Conservation (phyloP, 2,113 vertebrate species). For the Labeo rohita region DNA sequence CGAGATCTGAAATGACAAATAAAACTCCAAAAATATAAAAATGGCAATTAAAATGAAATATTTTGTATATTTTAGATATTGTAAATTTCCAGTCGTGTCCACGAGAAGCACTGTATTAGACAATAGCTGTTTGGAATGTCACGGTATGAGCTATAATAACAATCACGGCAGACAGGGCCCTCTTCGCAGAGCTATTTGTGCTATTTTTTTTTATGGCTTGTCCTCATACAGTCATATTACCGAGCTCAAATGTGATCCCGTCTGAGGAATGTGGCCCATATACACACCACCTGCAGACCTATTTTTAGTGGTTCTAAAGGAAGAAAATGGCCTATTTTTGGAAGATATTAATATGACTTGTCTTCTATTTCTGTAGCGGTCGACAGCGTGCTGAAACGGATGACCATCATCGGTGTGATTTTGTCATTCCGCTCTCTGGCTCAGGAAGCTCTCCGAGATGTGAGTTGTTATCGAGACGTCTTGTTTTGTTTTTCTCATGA, state of each 20-base stretch:
- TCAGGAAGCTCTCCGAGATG: slow-evolving; percentile 95
- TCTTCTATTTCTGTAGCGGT: slow-evolving; percentile 80
- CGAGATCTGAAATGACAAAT: not conserved
- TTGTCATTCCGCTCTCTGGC: slow-evolving; percentile 96
- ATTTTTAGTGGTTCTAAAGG: slow-evolving; percentile 18
- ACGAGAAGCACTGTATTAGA: not conserved
- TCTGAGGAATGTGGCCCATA: slow-evolving; percentile 9
- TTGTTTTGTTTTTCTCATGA: not conserved
- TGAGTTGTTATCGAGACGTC: slow-evolving; percentile 72
- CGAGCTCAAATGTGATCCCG: not conserved
- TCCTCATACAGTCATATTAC: slow-evolving; percentile 9
- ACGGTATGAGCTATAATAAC: not conserved
- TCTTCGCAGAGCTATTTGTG: slow-evolving; percentile 1
- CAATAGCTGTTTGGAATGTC: slow-evolving; percentile 1
- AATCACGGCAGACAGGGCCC: not conserved
- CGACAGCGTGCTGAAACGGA: slow-evolving; percentile 97
- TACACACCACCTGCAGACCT: slow-evolving; percentile 27
- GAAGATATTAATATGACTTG: slow-evolving; percentile 35
- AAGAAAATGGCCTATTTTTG: not conserved
- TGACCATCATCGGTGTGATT: slow-evolving; percentile 98
- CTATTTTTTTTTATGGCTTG: slow-evolving; percentile 9
- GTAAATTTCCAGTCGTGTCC: not conserved
- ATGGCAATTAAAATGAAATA: not conserved
- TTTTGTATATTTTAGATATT: not conserved
- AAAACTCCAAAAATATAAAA: not conserved